These are phyloP conservation scores for Gallinago solitaria DNA, from an alignment of 2,797 vertebrate species.

Conservation along the genomic window DNA sequence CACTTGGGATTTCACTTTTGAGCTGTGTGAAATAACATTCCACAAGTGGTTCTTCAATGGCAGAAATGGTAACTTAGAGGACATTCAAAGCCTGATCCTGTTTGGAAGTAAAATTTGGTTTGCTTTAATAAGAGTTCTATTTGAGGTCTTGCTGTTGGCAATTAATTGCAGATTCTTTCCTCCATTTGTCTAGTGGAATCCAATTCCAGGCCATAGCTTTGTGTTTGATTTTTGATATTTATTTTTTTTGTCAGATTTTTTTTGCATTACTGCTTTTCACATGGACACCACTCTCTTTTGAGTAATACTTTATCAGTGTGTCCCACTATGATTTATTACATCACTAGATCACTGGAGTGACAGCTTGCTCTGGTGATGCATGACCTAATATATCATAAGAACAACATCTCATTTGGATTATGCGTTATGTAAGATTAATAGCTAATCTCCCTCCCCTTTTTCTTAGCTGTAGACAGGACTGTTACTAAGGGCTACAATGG, in stretches of 20 bases:
- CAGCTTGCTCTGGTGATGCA: constrained; percentile 67
- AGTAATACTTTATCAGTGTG: constrained; percentile 64
- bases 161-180: not conserved
- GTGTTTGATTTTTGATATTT: not conserved
- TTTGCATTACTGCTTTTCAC: constrained; percentile 47
- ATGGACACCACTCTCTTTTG: constrained; percentile 39
- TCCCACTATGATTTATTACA: constrained; percentile 67
- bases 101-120: not conserved
- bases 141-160: not conserved
- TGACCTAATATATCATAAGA: constrained; percentile 74
- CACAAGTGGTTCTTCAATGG: not conserved
- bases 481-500: not conserved
- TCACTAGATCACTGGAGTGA: constrained; percentile 66
- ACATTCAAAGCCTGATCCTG: not conserved
- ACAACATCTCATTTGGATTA: constrained; percentile 60
- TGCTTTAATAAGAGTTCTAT: not conserved
- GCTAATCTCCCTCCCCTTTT: not conserved
- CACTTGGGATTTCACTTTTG: not conserved
- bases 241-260: constrained; percentile 7
- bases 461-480: not conserved
- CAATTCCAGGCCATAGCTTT: not conserved
- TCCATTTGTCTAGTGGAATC: constrained; percentile 9
- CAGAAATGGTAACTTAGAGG: not conserved
- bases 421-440: constrained; percentile 37
- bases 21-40: not conserved